Base-by-base conservation (phyloP, 2,113 vertebrate species). In the Halichoerus grypus region DNA sequence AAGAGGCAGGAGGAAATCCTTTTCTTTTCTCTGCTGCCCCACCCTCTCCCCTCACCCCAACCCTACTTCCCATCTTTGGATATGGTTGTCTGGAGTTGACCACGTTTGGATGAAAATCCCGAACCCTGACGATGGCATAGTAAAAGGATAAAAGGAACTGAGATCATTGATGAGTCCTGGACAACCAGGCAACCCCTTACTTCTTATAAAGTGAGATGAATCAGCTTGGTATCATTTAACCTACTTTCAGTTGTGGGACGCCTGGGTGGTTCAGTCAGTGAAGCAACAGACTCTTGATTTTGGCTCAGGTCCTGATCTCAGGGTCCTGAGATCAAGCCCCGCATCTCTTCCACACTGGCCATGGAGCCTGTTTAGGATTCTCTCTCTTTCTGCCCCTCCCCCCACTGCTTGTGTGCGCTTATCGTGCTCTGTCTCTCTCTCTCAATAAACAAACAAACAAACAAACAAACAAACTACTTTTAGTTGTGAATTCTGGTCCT, bases 391-490 rank as follows among this genome's bases (percentile, higher is more conserved):
- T 65, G 28, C 63, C 63, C 5, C 15, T 67, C 63, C 63, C 31
- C 13, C 14, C 31, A 67, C 28, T 67, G 63, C 63, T 67, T 67
- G 63, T 5, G 1, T 67, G 31, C 63, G 33, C 26, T 28, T 1
- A 4, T 12, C 4, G 4, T 1, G 4, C 14, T 1, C 14, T 2
- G 7, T 6, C 67, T 36, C 33, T 19, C 67, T 36, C 33, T 69
- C 67, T 69, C 33, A 59, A 22, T 7, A 59, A 59, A 22, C 7
- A 46, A 46, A 46, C 46, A 69, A 65, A 69, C 9, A 36, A 69
- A 36, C 4, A 19, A 69, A 69, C 7, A 36, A 36, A 33, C 3
- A 67, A n/a, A 67, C 31, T 18, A 53, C 1, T 9, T 39, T 61
- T 3, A 55, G 55, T 63, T 6, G 3, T 49, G n/a, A 28, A 15